Evolutionary conservation across 2,797 vertebrate species (phyloP), one percentile per base, ranked within the genome.

Genomic region (Centropyge bicolor): DNA sequence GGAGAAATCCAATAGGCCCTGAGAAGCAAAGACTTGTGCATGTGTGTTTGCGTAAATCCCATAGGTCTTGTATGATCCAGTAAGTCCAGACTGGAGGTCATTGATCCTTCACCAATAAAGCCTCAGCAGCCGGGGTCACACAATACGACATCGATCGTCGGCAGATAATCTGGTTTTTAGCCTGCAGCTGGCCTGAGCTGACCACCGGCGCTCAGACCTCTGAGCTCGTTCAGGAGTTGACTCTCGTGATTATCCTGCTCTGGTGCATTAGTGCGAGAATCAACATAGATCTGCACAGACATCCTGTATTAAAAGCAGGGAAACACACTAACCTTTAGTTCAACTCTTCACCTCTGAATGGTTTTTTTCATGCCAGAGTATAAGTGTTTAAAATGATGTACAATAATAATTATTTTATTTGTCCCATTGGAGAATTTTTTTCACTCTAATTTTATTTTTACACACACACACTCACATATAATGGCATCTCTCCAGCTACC

Each of bases 21-120:
- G 77, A 71, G 61, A 88, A 86, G 59, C 66, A 43, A 31, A 43
- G 71, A 19, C 22, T 22, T 59, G n/a, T 22, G 27, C 4, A 10
- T 46, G 19, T 51, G 57, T 43, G 20, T 45, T 14, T 74, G 52
- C 52, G 71, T 81, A 59, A 82, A 74, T 89, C 84, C 85, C 83
- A 79, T 17, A 55, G 78, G 86, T 87, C 78, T 83, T 56, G 71
- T 83, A 52, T 78, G 82, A 89, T 88, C 85, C 91, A 81, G 83
- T 90, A 86, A 86, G 70, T 82, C 81, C 86, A 80, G 85, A 84
- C 85, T 82, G 38, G 57, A 83, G 76, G 74, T 86, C 86, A 89
- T 78, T 85, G 93, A 94, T 91, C 85, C 56, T 51, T 61, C 61
- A 83, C 78, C 80, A 85, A 60, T 87, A 83, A 81, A 82, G 54